These are phyloP conservation scores for Diadophis punctatus DNA, from an alignment of 2,113 vertebrate genomes.

Conservation along the genomic window DNA sequence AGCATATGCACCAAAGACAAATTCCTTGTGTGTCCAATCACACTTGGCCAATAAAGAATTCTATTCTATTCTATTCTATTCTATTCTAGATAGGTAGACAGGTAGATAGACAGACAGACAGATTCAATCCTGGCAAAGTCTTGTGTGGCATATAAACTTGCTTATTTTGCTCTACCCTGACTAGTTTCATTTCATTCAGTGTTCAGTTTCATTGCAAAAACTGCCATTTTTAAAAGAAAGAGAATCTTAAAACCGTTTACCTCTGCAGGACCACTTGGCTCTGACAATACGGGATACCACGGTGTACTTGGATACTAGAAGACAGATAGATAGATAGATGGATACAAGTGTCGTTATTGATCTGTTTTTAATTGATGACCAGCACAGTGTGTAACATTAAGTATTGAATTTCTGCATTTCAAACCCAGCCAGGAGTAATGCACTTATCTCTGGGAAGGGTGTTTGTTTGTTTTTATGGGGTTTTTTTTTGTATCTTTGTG, in stretches of 20 bases:
- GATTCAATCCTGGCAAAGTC: not conserved
- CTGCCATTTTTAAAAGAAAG: not conserved
- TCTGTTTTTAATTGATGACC: not conserved
- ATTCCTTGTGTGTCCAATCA: no score
- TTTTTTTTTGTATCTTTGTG: not conserved
- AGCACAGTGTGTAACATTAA: not conserved
- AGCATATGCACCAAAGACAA: no score
- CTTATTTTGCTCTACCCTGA: not conserved
- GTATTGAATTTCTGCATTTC: not conserved
- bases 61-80: no score
- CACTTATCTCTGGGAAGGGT: not conserved
- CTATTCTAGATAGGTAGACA: no score
- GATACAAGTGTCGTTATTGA: not conserved
- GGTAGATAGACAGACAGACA: not conserved
- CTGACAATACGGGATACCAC: fast-evolving
- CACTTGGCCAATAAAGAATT: no score
- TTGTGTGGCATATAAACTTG: not conserved
- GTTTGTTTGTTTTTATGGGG: not conserved
- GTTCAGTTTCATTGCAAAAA: not conserved
- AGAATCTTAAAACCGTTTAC: not conserved
- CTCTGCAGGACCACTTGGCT: not conserved
- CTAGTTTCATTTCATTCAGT: not conserved
- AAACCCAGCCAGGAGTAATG: not conserved
- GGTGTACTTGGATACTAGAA: not conserved
- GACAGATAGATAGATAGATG: not conserved